Percentiles rank a stretch among this genome's conserved stretches.
Evolutionary conservation across 2,797 vertebrate species (phyloP).

Genomic region (Triplophysa bombifrons): DNA sequence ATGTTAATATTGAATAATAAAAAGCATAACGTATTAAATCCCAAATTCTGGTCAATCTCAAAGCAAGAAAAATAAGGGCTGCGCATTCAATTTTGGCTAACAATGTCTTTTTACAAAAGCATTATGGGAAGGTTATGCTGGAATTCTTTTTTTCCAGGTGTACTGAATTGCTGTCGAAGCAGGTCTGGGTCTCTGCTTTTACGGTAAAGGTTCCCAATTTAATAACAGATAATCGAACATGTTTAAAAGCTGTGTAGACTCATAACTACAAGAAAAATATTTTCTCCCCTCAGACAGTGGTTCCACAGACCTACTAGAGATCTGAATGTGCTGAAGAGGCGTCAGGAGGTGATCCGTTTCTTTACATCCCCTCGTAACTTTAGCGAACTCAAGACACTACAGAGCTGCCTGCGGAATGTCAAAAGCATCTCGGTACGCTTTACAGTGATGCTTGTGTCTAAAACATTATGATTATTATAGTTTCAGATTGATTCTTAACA

Average conservation of each 20-base stretch:
- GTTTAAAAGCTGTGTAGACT: not conserved
- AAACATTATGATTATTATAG: not conserved
- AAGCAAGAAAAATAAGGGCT: not conserved
- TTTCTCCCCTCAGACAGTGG: constrained; percentile 81
- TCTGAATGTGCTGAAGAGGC: constrained; percentile 80
- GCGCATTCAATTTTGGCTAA: not conserved
- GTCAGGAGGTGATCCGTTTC: constrained; percentile 92
- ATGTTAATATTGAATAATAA: not conserved
- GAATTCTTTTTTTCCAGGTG: constrained; percentile 71
- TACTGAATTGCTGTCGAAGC: constrained; percentile 90
- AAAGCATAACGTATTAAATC: not conserved
- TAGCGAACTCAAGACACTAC: constrained; percentile 82
- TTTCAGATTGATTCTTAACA: not conserved
- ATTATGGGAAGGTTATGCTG: not conserved
- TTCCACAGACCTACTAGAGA: constrained; percentile 88
- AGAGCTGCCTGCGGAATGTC: constrained; percentile 87
- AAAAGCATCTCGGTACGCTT: constrained; percentile 85
- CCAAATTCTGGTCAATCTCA: not conserved
- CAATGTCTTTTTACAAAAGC: not conserved
- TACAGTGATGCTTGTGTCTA: not conserved
- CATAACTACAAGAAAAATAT: not conserved
- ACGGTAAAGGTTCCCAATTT: constrained; percentile 67
- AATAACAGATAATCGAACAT: not conserved
- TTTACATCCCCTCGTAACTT: constrained; percentile 87
- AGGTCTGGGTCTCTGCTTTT: constrained; percentile 91